A percentile compares a stretch with the other conserved stretches of the same genome.
Conservation (phyloP, 2,797 vertebrate genomes). For the Xiphophorus birchmanni region DNA sequence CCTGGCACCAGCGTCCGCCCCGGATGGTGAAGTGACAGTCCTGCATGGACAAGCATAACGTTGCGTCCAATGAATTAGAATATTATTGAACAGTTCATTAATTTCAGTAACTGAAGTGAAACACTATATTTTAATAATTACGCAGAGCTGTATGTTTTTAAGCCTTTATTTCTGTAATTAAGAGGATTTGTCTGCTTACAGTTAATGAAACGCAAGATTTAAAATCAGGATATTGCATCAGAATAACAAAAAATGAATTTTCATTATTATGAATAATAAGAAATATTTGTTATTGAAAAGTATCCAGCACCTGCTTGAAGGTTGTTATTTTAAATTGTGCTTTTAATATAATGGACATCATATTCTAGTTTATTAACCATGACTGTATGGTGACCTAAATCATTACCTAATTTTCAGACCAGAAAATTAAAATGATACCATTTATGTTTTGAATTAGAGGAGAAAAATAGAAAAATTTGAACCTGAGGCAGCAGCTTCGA, state of each 20-base stretch:
- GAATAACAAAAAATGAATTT: not conserved
- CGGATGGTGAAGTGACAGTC: slow-evolving; percentile 98
- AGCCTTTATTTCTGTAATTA: not conserved
- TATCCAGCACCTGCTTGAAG: not conserved
- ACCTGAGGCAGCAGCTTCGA: not conserved
- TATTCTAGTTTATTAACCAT: not conserved
- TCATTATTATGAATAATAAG: not conserved
- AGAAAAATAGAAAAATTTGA: not conserved
- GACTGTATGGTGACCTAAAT: not conserved
- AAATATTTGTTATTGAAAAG: not conserved
- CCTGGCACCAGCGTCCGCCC: slow-evolving; percentile 86
- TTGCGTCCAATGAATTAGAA: not conserved
- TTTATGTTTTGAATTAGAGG: not conserved
- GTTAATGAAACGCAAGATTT: too few species aligned
- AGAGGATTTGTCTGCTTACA: too few species aligned
- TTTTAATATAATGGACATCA: not conserved
- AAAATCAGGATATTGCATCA: not conserved
- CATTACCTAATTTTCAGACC: not conserved
- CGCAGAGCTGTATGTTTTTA: not conserved
- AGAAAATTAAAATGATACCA: not conserved
- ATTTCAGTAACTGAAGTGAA: not conserved
- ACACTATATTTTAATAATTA: not conserved
- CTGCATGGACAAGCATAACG: slow-evolving; percentile 64
- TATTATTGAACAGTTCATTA: not conserved
- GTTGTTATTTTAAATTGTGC: not conserved